Evolutionary conservation across 1,140 invertebrate genomes (phyloP).

Genomic region (Pissodes strobi): DNA sequence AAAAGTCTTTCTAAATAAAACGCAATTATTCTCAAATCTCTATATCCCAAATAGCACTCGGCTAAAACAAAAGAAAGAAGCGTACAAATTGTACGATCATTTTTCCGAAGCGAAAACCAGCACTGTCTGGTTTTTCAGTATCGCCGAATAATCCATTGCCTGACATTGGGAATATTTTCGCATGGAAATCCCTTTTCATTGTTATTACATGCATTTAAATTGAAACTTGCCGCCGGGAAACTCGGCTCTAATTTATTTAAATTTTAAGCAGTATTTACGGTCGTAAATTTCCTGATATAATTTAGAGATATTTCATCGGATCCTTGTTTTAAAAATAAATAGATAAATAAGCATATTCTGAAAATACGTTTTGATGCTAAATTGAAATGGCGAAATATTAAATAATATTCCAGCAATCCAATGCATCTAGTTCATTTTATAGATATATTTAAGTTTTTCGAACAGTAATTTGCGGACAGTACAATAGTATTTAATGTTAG

Average conservation of each 20-base stretch:
- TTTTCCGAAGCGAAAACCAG: slow-evolving; percentile 21
- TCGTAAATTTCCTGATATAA: slow-evolving; percentile 9
- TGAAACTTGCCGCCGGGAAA: slow-evolving; percentile 16
- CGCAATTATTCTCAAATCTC: slow-evolving; percentile 17
- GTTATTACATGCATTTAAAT: slow-evolving; percentile 30
- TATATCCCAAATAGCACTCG: not conserved
- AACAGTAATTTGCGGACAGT: too few species aligned
- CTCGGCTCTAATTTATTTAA: slow-evolving; percentile 23
- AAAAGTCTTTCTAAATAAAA: slow-evolving; percentile 12
- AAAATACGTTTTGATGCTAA: too few species aligned
- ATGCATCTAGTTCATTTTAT: too few species aligned
- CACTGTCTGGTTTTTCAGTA: slow-evolving; percentile 21
- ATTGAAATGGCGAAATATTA: too few species aligned
- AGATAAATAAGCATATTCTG: too few species aligned
- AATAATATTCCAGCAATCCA: too few species aligned
- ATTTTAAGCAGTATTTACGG: slow-evolving; percentile 20
- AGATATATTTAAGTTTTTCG: too few species aligned
- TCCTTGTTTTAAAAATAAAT: too few species aligned
- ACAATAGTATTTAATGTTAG: too few species aligned
- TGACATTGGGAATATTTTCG: slow-evolving; percentile 26
- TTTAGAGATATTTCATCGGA: slow-evolving; percentile 13
- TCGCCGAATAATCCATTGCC: slow-evolving; percentile 26
- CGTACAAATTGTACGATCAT: slow-evolving; percentile 7
- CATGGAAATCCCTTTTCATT: slow-evolving; percentile 23
- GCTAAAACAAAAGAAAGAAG: not conserved